Evolutionary conservation across 2,113 vertebrate species (phyloP), one percentile per base, ranked within the genome.

Genomic region (Brienomyrus brachyistius): DNA sequence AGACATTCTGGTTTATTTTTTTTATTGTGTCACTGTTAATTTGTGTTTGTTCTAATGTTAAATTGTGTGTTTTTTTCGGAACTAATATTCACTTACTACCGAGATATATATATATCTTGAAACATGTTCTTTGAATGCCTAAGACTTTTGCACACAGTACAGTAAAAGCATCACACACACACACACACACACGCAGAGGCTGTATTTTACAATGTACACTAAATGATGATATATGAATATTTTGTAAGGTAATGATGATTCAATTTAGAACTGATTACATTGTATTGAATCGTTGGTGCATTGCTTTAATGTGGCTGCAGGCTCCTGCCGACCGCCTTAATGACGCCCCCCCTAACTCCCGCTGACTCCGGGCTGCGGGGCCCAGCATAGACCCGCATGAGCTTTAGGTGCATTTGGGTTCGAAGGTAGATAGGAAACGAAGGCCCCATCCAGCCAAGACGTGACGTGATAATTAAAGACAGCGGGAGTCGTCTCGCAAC

Each of bases 401-500:
- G 47, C 11, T 23, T 86, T 7, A 86, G 84, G 84, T 50, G 45
- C 21, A 15, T 86, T 52, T 5, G 48, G 50, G 84, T 52, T 47
- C 47, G 21, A 52, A 52, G 48, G 84, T 52, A 27, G 84, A 51
- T 43, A 47, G 84, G 84, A 86, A 66, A 23, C 84, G 40, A 51
- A 52, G 45, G 50, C 84, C 48, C 23, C 84, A 40, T 51, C 84
- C 47, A 52, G 84, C 84, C 84, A 50, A 86, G 50, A 51, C 84
- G 48, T 86, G 84, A 86, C 48, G 84, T 51, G 84, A 86, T 86
- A 86, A 86, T 86, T 86, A 86, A 86, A 86, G 84, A 86, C 84
- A 35, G 84, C 84, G n/a, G 84, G 84, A 47, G 84, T 52, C n/a
- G 84, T 86, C 84, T 86, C 47, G 48, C 84, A 86, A 21, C 43